These are phyloP conservation scores for Aegotheles bennettii DNA, from an alignment of 2,113 vertebrate species.

Conservation along the genomic window DNA sequence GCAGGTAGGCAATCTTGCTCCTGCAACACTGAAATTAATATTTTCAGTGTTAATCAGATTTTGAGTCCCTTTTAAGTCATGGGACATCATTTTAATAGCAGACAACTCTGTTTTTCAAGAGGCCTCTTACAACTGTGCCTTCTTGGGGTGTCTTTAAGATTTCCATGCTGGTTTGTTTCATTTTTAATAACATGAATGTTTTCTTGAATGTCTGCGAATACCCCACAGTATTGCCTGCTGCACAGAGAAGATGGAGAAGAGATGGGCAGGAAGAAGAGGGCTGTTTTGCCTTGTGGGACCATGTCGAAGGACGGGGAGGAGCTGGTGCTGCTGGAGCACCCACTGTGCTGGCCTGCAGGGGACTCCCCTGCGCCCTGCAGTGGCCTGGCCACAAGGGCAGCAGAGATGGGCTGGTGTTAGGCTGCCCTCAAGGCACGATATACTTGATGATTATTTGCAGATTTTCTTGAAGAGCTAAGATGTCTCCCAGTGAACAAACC, in stretches of 20 bases:
- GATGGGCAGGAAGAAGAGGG: not conserved
- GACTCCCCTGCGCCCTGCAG: not conserved
- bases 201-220: not conserved
- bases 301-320: not conserved
- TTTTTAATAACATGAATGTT: not conserved
- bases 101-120: not conserved
- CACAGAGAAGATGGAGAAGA: not conserved
- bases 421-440: not conserved
- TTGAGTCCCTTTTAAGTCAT: not conserved
- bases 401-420: not conserved
- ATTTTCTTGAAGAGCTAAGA: not conserved
- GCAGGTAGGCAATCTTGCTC: not conserved
- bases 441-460: not conserved
- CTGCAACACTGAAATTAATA: not conserved
- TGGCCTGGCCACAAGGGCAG: not conserved
- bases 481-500: not conserved
- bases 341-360: rapidly evolving
- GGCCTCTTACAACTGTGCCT: not conserved
- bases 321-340: not conserved
- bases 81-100: not conserved
- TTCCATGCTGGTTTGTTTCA: not conserved
- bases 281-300: not conserved
- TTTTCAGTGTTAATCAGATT: not conserved
- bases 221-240: not conserved
- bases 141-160: not conserved